These are phyloP conservation scores for Urophycis tenuis DNA, from an alignment of 2,797 vertebrate species.

Conservation along the genomic window DNA sequence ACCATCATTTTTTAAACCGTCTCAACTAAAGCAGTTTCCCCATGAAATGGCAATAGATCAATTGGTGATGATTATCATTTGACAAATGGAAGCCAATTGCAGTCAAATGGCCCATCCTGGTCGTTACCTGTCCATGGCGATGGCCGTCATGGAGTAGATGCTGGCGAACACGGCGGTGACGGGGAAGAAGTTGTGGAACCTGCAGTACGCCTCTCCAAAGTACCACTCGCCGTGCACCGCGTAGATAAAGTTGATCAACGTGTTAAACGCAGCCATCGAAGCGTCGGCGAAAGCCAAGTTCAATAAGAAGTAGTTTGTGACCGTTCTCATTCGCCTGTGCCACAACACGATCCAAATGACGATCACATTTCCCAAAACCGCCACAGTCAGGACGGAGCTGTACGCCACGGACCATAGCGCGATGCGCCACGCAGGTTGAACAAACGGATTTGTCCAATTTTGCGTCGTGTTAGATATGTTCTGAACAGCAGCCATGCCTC, in stretches of 20 bases:
- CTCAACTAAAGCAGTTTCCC: too few species aligned
- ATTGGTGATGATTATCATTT: not conserved
- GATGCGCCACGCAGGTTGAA: constrained; percentile 87
- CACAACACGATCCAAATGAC: constrained; percentile 94
- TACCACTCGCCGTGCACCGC: constrained; percentile 89
- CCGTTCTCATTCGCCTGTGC: constrained; percentile 89
- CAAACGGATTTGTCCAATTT: constrained; percentile 82
- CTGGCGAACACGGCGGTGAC: constrained; percentile 91
- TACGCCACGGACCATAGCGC: constrained; percentile 88
- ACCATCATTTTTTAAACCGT: too few species aligned
- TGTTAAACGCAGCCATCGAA: constrained; percentile 90
- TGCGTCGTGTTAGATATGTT: constrained; percentile 47
- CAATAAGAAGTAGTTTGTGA: constrained; percentile 91
- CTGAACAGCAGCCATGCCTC: constrained; percentile 49
- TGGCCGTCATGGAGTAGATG: constrained; percentile 96
- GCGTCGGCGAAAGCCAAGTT: constrained; percentile 89
- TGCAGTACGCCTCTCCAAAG: constrained; percentile 88
- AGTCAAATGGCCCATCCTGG: not conserved
- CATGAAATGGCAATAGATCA: too few species aligned
- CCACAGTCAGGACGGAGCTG: constrained; percentile 78
- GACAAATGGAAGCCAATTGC: not conserved
- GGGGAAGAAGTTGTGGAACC: constrained; percentile 96
- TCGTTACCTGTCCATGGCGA: constrained; percentile 85
- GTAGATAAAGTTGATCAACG: constrained; percentile 89
- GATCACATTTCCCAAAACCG: constrained; percentile 83